Evolutionary conservation across 1,140 invertebrate species (phyloP), one percentile per base, ranked within the genome.

Genomic region (Drosophila paulistorum): DNA sequence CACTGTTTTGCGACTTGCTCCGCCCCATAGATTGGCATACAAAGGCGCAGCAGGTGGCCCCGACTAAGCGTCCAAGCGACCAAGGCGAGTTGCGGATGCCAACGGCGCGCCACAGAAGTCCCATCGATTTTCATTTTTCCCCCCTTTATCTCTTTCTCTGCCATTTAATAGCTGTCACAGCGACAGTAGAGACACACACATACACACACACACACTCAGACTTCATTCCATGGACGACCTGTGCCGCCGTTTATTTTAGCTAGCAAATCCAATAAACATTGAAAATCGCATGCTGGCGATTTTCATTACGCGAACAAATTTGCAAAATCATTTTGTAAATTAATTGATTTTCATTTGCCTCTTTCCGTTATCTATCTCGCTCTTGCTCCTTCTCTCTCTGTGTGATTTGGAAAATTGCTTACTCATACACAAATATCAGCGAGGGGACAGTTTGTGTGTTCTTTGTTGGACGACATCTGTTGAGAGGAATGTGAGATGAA

Each of bases 251-350:
- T 86, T 79, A 39, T 67, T 66, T 72, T 65, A 26, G 37, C 67
- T 68, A 68, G 65, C 75, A 86, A 89, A 90, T 89, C 83, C 80
- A 89, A 87, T 89, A 89, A 87, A 85, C 79, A 81, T 70, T 62
- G 59, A 51, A 66, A 65, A 68, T 73, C 71, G 68, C 79, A 72
- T 76, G 77, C 68, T 89, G 72, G 64, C 71, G 64, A 67, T 71
- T 78, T 71, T 76, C 65, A 73, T 73, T 73, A 77, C 72, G 65
- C 69, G 3, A n/a, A 60, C 79, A 75, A 89, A 89, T 74, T 77
- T 81, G 84, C 84, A 74, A 77, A 65, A 72, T 89, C 84, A 89
- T 74, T 51, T 51, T 89, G 77, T 45, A 74, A 59, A 45, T 81
- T 89, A 89, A 89, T 87, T 89, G 84, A 89, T 89, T 89, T 85